Percentiles rank a stretch among this genome's conserved stretches.
Evolutionary conservation across 2,797 vertebrate species (phyloP).

Genomic region (Ataeniobius toweri): DNA sequence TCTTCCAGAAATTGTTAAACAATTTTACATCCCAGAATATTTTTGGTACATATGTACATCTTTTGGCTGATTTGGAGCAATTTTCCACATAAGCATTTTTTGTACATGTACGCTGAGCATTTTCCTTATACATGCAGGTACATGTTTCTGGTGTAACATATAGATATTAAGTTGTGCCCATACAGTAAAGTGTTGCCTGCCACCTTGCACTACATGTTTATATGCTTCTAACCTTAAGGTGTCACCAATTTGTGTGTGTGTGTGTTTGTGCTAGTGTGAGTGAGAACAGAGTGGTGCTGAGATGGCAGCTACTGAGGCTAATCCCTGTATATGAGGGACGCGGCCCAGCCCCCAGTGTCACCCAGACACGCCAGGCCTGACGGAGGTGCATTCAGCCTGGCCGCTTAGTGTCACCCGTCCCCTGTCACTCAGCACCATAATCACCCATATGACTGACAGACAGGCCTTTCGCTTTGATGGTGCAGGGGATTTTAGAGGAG

Average conservation of each 20-base stretch:
- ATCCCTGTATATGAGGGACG: constrained; percentile 72
- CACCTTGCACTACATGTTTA: constrained; percentile 12
- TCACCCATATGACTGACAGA: constrained; percentile 80
- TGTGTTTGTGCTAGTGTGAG: constrained; percentile 58
- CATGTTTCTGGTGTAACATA: constrained; percentile 9
- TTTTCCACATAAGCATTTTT: background rate
- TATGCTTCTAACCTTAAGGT: constrained; percentile 44
- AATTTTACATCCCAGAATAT: too few species aligned
- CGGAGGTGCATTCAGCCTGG: constrained; percentile 77
- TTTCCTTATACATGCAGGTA: constrained; percentile 1
- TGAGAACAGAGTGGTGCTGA: constrained; percentile 73
- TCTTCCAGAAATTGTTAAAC: too few species aligned
- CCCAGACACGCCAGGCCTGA: constrained; percentile 78
- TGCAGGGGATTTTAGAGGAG: constrained; percentile 71
- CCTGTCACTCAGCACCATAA: constrained; percentile 78
- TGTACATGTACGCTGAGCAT: background rate
- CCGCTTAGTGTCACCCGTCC: constrained; percentile 78
- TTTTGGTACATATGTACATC: background rate
- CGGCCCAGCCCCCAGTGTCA: constrained; percentile 77
- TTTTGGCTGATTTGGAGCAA: background rate
- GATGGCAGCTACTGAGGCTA: constrained; percentile 81
- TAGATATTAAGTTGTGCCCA: constrained; percentile 27
- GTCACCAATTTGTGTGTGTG: constrained; percentile 28
- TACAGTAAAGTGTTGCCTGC: constrained; percentile 4
- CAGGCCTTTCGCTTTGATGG: constrained; percentile 77